Base-by-base conservation (phyloP, 2,113 vertebrate species). In the Maccullochella peelii region DNA sequence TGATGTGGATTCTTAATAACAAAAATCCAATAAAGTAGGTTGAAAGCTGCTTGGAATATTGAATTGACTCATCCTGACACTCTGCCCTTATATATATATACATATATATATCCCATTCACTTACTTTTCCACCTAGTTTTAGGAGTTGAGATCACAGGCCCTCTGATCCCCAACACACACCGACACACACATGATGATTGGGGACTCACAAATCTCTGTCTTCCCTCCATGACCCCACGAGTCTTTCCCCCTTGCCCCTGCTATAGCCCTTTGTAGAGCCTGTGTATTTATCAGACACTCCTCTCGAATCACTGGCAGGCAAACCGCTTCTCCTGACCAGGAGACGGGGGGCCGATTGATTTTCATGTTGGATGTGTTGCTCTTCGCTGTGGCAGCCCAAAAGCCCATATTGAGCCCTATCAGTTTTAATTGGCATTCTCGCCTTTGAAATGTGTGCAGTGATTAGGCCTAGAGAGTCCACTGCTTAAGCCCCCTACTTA, bases 381-480 rank as follows among this genome's bases (percentile, higher is more conserved):
- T 86, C 73, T 75, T 88, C 67, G 44, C 84, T 57, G 90, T 93
- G 84, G 92, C 88, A 89, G 82, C 86, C 87, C 80, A 63, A 92
- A 94, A 94, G 89, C 93, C 88, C 86, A 71, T 88, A 93, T 92
- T 94, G 93, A 95, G 94, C 90, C 92, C 87, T 85, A 92, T 92
- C 94, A 88, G 40, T 93, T 95, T 95, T 95, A 95, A 95, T 95
- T 95, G 94, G 93, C 84, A 47, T 83, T 80, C 86, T 92, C 58
- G 74, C 85, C 92, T 94, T 95, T 94, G 94, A 95, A 95, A 94
- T 92, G 88, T 84, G 54, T 83, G 82, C 83, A 75, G 91, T 94
- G 93, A 94, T 95, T 94, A 95, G 90, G 67, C 82, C 76, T 73
- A 73, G 84, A 86, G 91, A 93, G 85, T 86, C 82, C 77, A 40